phyloP scores from a whole-genome alignment of 2,888 invertebrate genomes.

The Caenorhabditis zanzibari region DNA sequence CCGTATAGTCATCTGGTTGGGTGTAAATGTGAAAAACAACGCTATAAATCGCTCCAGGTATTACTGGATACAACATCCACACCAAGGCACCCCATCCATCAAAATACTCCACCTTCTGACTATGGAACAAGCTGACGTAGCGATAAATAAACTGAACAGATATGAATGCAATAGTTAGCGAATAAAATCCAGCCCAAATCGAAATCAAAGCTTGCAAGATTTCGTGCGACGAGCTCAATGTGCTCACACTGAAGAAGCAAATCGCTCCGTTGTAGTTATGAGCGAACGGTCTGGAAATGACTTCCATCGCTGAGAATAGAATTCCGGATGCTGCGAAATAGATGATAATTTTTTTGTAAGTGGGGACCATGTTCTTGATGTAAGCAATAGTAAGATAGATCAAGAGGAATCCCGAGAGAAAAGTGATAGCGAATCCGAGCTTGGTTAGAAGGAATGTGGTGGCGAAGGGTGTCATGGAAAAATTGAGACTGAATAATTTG shows the following conservation, averaged over 20 bases:
- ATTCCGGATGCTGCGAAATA: slow-evolving; percentile 25
- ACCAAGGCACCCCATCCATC: background rate
- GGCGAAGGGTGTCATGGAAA: background rate
- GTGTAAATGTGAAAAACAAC: background rate
- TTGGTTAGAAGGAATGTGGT: background rate
- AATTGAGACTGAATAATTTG: too few species aligned
- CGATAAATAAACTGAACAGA: slow-evolving; percentile 38
- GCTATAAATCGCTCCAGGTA: slow-evolving; percentile 9
- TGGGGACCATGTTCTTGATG: slow-evolving; percentile 2
- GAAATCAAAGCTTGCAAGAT: background rate
- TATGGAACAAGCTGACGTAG: background rate
- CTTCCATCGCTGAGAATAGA: slow-evolving; percentile 18
- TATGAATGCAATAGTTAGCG: background rate
- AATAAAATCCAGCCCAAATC: slow-evolving; percentile 3
- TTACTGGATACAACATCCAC: slow-evolving; percentile 1
- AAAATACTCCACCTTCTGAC: background rate
- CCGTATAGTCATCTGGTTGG: background rate
- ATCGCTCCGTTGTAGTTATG: slow-evolving; percentile 40
- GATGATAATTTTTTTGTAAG: slow-evolving; percentile 32
- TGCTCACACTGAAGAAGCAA: slow-evolving; percentile 23
- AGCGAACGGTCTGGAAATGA: slow-evolving; percentile 30
- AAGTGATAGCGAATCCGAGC: slow-evolving; percentile 6
- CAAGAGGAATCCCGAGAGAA: background rate
- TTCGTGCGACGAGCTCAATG: background rate
- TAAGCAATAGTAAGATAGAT: slow-evolving; percentile 17